These are phyloP conservation scores for Catocala nupta DNA, from an alignment of 2,888 invertebrate genomes.

Conservation along the genomic window DNA sequence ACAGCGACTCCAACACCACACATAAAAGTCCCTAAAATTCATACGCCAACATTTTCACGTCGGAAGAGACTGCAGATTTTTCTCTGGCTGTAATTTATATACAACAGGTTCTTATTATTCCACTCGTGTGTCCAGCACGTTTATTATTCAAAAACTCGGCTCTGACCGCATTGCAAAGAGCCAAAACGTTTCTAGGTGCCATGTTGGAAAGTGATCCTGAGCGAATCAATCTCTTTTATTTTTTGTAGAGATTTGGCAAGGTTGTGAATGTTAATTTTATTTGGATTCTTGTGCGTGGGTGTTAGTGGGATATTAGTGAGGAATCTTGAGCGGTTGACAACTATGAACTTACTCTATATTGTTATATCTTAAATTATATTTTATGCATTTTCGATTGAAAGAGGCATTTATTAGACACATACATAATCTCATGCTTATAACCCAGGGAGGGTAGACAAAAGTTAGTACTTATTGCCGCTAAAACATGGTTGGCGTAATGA, in stretches of 20 bases:
- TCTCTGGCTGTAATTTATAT: constrained; percentile 11
- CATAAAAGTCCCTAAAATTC: background rate
- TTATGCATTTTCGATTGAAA: no score
- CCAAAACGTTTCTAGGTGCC: constrained; percentile 4
- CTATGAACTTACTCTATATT: no score
- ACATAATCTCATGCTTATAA: no score
- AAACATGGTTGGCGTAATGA: no score
- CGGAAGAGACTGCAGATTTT: constrained; percentile 4
- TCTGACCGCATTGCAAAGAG: constrained; percentile 38
- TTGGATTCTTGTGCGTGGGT: no score
- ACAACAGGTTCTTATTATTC: constrained; percentile 32
- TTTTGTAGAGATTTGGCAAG: constrained; percentile 1
- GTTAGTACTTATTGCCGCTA: no score
- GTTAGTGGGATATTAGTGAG: no score
- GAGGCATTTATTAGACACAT: no score
- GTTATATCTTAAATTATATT: no score
- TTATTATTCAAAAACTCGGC: constrained; percentile 41
- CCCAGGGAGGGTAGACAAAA: no score
- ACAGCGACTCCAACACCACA: no score
- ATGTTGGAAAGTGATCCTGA: background rate
- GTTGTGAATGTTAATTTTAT: background rate
- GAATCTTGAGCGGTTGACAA: no score
- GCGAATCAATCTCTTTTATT: background rate
- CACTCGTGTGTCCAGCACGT: constrained; percentile 16
- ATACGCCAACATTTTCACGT: constrained; percentile 1